These are phyloP conservation scores for Pangasius larnaudii DNA, from an alignment of 2,797 vertebrate genomes.

Conservation along the genomic window DNA sequence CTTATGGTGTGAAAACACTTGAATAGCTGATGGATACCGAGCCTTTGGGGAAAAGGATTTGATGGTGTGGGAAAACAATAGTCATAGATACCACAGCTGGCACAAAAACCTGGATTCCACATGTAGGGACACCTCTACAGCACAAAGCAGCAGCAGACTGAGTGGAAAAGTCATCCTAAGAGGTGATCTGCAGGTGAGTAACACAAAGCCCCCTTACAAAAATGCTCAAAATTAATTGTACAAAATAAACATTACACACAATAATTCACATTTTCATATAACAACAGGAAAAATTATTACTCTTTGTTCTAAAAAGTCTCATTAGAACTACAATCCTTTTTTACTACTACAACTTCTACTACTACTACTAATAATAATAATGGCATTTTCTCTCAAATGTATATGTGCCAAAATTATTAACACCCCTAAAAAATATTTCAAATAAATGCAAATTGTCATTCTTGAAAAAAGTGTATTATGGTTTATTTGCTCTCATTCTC, in stretches of 20 bases:
- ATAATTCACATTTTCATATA: not conserved
- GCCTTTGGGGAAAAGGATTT: not conserved
- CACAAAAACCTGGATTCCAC: not conserved
- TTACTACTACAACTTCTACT: not conserved
- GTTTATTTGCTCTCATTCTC: not conserved
- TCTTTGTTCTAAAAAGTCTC: not conserved
- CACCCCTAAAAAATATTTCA: not conserved
- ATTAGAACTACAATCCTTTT: no score
- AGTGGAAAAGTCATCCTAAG: not conserved
- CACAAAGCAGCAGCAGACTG: not conserved
- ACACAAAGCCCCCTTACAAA: not conserved
- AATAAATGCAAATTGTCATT: not conserved
- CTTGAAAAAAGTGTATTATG: not conserved
- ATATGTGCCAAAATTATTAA: not conserved
- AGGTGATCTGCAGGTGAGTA: not conserved
- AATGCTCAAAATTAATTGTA: not conserved
- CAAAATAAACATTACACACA: not conserved
- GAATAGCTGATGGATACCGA: not conserved
- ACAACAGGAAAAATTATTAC: not conserved
- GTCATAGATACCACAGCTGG: slow-evolving; percentile 12
- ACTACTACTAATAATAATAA: not conserved
- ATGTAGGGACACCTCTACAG: slow-evolving; percentile 5
- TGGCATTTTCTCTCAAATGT: not conserved
- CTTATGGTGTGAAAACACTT: not conserved
- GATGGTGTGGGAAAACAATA: not conserved